Percentiles rank a stretch among this genome's conserved stretches.
These are phyloP conservation scores for Drosophila funebris DNA, from an alignment of 1,140 invertebrate species.

Conservation along the genomic window DNA sequence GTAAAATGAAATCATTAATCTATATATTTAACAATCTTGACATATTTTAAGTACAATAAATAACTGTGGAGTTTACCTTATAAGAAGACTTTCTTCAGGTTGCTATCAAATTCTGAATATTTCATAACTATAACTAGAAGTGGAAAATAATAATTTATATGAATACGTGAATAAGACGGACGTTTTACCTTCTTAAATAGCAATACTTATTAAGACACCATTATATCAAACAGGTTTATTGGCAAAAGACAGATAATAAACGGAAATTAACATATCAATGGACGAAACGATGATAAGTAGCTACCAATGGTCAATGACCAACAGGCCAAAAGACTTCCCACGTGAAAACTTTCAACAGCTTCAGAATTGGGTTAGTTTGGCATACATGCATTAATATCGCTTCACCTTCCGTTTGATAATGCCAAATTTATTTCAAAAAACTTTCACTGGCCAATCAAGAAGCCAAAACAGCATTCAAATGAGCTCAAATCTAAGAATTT, in stretches of 20 bases:
- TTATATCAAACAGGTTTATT: slow-evolving; percentile 29
- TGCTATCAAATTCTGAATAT: no score
- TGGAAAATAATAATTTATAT: not conserved
- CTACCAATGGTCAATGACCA: slow-evolving; percentile 19
- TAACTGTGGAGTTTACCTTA: no score
- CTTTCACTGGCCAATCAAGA: slow-evolving; percentile 30
- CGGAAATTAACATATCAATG: slow-evolving; percentile 63
- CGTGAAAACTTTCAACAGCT: slow-evolving; percentile 35
- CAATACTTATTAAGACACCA: not conserved
- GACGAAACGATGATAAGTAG: slow-evolving; percentile 23
- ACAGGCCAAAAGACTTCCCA: slow-evolving; percentile 39
- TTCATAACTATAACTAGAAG: no score
- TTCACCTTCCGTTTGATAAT: slow-evolving; percentile 25
- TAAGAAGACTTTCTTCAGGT: no score
- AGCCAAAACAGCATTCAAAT: slow-evolving; percentile 31
- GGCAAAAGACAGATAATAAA: slow-evolving; percentile 23
- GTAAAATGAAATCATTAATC: no score
- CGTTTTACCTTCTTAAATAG: slow-evolving; percentile 1
- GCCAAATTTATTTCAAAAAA: slow-evolving; percentile 28
- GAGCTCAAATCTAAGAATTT: not conserved
- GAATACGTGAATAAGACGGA: not conserved
- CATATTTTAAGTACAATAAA: no score
- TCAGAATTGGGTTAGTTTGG: slow-evolving; percentile 54
- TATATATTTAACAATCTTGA: no score
- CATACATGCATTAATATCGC: slow-evolving; percentile 28